Evolutionary conservation across 1,140 invertebrate genomes (phyloP).

Genomic region (Brachionus paranguensis): DNA sequence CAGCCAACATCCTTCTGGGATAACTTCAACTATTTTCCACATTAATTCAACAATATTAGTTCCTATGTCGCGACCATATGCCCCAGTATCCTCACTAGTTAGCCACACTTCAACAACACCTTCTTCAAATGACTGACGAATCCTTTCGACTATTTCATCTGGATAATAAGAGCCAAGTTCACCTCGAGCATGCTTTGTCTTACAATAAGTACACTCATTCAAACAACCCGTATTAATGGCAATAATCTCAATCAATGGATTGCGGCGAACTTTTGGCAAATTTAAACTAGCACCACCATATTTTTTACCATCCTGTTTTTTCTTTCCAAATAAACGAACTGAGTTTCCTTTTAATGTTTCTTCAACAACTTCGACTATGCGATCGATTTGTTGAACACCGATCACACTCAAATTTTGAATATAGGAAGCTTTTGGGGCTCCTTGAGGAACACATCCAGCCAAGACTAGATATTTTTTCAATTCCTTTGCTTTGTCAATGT

Average conservation of each 20-base stretch:
- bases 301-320: conserved; percentile 75
- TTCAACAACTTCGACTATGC: conserved; percentile 96
- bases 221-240: conserved; percentile 91
- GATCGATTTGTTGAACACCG: conserved; percentile 93
- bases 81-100: conserved; percentile 94
- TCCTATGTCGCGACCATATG: conserved; percentile 89
- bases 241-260: conserved; percentile 94
- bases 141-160: conserved; percentile 59
- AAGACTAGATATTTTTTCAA: conserved; percentile 79
- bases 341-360: conserved; percentile 87
- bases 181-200: conserved; percentile 93
- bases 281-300: conserved; percentile 75
- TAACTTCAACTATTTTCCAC: conserved; percentile 76
- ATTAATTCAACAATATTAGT: conserved; percentile 76
- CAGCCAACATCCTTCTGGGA: conserved; percentile 80
- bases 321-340: conserved; percentile 69
- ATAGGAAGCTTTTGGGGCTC: conserved; percentile 51
- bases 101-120: conserved; percentile 96
- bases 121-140: conserved; percentile 72
- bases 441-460: conserved; percentile 91
- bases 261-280: conserved; percentile 87
- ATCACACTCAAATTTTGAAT: conserved; percentile 76
- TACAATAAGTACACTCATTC: conserved; percentile 97
- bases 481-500: conserved; percentile 71
- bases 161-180: conserved; percentile 86